Base-by-base conservation (phyloP, 2,888 invertebrate species). In the Endomychus coccineus region DNA sequence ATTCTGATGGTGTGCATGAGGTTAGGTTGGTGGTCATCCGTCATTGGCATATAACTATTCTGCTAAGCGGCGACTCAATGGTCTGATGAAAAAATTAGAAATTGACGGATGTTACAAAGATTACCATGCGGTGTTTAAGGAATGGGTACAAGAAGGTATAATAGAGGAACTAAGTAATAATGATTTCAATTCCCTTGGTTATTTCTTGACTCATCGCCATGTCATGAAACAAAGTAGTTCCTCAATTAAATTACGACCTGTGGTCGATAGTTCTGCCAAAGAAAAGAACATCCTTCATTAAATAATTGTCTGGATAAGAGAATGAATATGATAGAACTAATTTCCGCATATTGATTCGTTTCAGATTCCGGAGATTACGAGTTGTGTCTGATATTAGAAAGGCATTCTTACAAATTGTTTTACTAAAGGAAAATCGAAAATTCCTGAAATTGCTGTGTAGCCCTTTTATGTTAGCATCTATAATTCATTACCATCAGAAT, bases 71-170 rank as follows among this genome's bases (percentile, higher is more conserved):
- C 30, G 41, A 25, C 33, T 47, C 10, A 27, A 39, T 10, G 32
- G 32, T n/a, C 36, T 34, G 4, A 15, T 31, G 6, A 42, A 37
- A 6, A 41, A 37, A 31, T 30, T 45, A 9, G 19, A 43, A 13
- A 32, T 39, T 3, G 28, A 41, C 13, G 13, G n/a, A 9, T 11
- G 36, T 3, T 40, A 27, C 34, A 27, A 36, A 1, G 19, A 13
- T 3, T 51, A 50, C 35, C 11, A 37, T 15, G 12, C 32, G 10
- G 40, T 55, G n/a, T 49, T 57, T 9, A 3, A 42, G 2, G 49
- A 45, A 4, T 56, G 53, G 56, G 7, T 44, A 2, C 14, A 36
- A 4, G 41, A 48, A 10, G 49, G 49, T 1, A 46, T 59, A 1
- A 54, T 59, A 5, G 21, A 37, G 5, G 41, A 51, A 36, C 7